Evolutionary conservation across 2,888 invertebrate genomes (phyloP), one percentile per base, ranked within the genome.

Genomic region (Drosophila emarginata): DNA sequence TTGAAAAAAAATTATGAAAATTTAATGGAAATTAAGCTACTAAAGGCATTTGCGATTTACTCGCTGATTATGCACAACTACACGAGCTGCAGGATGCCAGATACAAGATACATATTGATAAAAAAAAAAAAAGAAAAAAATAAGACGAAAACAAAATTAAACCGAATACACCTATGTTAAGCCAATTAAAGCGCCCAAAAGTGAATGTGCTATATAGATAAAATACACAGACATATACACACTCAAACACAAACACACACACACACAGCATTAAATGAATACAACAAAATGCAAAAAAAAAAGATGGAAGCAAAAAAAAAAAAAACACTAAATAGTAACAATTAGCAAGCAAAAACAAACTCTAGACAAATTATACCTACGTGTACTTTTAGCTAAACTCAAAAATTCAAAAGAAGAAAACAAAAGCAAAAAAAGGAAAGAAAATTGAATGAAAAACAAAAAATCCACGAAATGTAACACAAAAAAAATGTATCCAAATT

Each of bases 401-500:
- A 68, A 70, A 32, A 45, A 45, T n/a, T n/a, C 32, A 62, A 39
- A 67, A 45, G 39, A 66, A 64, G 21, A 32, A 57, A 56, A 40
- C 50, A 59, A 28, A 32, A 28, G 36, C 54, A 32, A 9, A 45
- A 45, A 45, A 45, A 45, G 4, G 1, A 39, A 57, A 65, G 39
- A 37, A 53, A 60, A 18, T 18, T 14, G 6, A 28, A 45, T 18
- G 2, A 4, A 39, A 56, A 65, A 45, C 28, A 53, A 60, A 39
- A n/a, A 39, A 39, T 5, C 14, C 14, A 39, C n/a, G 14, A 39
- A 39, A n/a, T 37, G n/a, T 37, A 14, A 14, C 1, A 32, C 32
- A 32, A 15, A 21, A 80, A 81, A 81, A 75, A 61, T 80, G 76
- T 87, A 83, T 85, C 88, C 86, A 87, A 83, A 85, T 85, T 87